phyloP scores from a whole-genome alignment of 37 sponge, comb jelly and placozoan species.

The Oscarella lobularis region DNA sequence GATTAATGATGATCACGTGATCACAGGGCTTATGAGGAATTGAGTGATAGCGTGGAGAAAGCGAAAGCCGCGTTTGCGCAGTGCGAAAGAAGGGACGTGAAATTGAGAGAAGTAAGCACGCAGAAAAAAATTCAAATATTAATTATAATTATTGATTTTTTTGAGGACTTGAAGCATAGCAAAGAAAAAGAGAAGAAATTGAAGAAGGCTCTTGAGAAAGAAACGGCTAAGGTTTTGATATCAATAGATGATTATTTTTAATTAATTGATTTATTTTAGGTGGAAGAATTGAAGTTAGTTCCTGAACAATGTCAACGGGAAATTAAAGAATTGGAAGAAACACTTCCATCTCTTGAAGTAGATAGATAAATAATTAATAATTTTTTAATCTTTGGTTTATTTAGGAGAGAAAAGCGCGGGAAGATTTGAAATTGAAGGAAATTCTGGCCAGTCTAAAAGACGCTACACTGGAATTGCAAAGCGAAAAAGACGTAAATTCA shows the following conservation, averaged over 20 bases:
- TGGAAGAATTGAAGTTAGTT: constrained; percentile 44
- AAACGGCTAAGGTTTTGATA: constrained; percentile 45
- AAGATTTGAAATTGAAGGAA: neutral
- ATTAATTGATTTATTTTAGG: neutral
- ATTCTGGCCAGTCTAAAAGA: constrained; percentile 41
- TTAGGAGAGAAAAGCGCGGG: neutral
- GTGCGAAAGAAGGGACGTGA: constrained; percentile 64
- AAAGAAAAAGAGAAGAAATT: constrained; percentile 53
- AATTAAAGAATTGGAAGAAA: constrained; percentile 36
- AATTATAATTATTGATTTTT: neutral
- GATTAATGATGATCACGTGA: no score
- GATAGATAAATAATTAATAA: neutral
- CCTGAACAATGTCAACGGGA: constrained; percentile 59
- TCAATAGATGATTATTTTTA: neutral
- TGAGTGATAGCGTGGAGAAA: constrained; percentile 30
- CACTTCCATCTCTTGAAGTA: constrained; percentile 42
- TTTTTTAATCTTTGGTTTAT: constrained; percentile 4
- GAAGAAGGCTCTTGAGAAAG: constrained; percentile 58
- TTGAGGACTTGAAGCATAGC: constrained; percentile 69
- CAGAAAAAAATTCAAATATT: neutral
- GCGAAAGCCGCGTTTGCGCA: constrained; percentile 29
- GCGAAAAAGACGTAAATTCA: constrained; percentile 66
- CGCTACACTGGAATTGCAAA: constrained; percentile 62
- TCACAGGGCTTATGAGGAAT: constrained; percentile 19
- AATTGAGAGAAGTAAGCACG: constrained; percentile 42